A percentile compares a stretch with the other conserved stretches of the same genome.
phyloP scores from a whole-genome alignment of 1,140 invertebrate species.

The Drosophila ambigua region DNA sequence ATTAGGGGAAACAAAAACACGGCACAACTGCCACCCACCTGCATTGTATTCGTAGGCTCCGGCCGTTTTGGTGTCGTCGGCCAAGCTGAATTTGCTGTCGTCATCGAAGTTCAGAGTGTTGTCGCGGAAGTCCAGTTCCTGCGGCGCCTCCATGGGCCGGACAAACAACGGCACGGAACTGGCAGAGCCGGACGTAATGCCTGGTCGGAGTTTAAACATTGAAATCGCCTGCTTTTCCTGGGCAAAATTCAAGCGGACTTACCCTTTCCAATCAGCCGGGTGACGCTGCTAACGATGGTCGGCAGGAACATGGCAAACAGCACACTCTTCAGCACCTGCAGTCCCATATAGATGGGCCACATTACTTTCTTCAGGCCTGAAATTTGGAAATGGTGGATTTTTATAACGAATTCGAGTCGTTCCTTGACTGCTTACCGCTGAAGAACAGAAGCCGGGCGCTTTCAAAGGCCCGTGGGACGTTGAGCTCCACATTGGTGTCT shows the following conservation, averaged over 20 bases:
- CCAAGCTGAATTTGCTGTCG: constrained; percentile 83
- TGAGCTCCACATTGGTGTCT: constrained; percentile 64
- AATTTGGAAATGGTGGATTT: background rate
- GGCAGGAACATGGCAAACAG: constrained; percentile 92
- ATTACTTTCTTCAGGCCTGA: constrained; percentile 91
- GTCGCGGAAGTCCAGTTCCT: constrained; percentile 87
- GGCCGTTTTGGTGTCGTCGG: constrained; percentile 84
- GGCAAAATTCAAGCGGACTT: constrained; percentile 42
- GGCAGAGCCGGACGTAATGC: constrained; percentile 66
- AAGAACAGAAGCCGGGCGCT: constrained; percentile 86
- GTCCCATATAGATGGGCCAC: constrained; percentile 90
- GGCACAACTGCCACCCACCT: constrained; percentile 49
- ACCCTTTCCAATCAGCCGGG: constrained; percentile 93
- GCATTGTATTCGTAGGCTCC: constrained; percentile 82
- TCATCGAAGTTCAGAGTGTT: constrained; percentile 83
- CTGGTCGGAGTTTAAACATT: constrained; percentile 25
- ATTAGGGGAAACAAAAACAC: too few species aligned
- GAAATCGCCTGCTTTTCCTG: background rate
- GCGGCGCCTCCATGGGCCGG: constrained; percentile 73
- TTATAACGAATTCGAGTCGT: background rate
- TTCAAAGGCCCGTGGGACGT: constrained; percentile 81
- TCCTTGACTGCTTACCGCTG: constrained; percentile 82
- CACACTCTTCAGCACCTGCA: constrained; percentile 91
- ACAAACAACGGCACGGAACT: constrained; percentile 74
- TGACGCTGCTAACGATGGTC: constrained; percentile 91